phyloP scores from a whole-genome alignment of 1,140 invertebrate genomes.

The Phymastichus coffea region DNA sequence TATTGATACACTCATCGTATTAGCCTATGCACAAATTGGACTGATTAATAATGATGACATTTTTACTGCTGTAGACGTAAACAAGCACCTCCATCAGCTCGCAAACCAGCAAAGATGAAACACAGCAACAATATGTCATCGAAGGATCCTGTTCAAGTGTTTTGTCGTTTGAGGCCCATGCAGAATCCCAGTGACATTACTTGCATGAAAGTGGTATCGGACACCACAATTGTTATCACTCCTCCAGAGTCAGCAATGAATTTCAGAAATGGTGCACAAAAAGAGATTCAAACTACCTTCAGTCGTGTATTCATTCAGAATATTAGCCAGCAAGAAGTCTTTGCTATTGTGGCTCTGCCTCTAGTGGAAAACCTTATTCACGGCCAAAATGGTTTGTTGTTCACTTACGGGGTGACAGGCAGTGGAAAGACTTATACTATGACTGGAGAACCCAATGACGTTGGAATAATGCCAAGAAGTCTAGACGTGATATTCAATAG shows the following conservation, averaged over 20 bases:
- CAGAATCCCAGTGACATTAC: conserved; percentile 64
- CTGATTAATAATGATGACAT: too few species aligned
- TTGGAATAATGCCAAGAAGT: conserved; percentile 84
- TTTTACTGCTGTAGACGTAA: conserved; percentile 47
- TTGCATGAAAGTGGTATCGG: conserved; percentile 74
- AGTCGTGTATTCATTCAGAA: conserved; percentile 83
- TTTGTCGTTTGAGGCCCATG: conserved; percentile 77
- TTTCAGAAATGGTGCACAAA: conserved; percentile 62
- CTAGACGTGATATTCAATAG: conserved; percentile 92
- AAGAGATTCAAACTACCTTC: conserved; percentile 76
- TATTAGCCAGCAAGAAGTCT: conserved; percentile 79
- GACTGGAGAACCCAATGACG: conserved; percentile 76
- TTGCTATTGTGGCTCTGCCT: conserved; percentile 81
- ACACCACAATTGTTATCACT: conserved; percentile 68
- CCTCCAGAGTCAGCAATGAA: conserved; percentile 66
- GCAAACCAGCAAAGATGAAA: conserved; percentile 37
- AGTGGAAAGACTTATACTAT: conserved; percentile 97
- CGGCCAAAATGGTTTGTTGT: conserved; percentile 86
- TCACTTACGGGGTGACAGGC: conserved; percentile 95
- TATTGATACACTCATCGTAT: too few species aligned
- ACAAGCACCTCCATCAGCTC: conserved; percentile 42
- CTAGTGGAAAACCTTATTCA: conserved; percentile 78
- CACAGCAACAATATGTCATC: conserved; percentile 37
- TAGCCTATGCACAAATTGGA: too few species aligned
- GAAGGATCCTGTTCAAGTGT: conserved; percentile 80